phyloP scores from a whole-genome alignment of 1,140 invertebrate species.

The Drosophila orena region DNA sequence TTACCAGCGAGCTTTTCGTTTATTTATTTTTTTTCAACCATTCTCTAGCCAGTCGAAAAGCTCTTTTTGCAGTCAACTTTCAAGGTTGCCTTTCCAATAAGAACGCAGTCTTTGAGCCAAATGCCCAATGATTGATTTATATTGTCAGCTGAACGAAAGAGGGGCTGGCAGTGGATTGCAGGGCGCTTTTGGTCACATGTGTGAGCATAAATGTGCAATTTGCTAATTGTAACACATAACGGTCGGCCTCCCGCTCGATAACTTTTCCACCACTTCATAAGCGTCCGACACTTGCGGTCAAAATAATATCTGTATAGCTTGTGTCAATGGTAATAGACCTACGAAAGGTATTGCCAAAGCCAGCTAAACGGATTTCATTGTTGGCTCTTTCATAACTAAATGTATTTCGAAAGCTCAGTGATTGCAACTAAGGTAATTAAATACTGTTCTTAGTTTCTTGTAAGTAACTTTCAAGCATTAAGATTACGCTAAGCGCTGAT shows the following conservation, averaged over 20 bases:
- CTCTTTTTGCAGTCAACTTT: slow-evolving; percentile 49
- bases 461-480: no score
- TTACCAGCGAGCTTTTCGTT: slow-evolving; percentile 25
- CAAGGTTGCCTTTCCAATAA: slow-evolving; percentile 83
- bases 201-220: slow-evolving; percentile 82
- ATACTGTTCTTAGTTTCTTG: no score
- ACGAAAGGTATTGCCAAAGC: background rate
- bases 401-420: no score
- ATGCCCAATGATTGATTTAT: slow-evolving; percentile 79
- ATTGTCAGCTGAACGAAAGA: slow-evolving; percentile 60
- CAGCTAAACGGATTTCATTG: no score
- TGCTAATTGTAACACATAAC: slow-evolving; percentile 83
- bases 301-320: background rate
- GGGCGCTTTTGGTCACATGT: slow-evolving; percentile 56
- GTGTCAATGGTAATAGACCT: background rate
- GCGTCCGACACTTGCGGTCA: slow-evolving; percentile 17
- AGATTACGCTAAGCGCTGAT: no score
- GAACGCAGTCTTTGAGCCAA: slow-evolving; percentile 55
- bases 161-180: slow-evolving; percentile 7
- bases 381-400: no score
- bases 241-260: slow-evolving; percentile 26
- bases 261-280: slow-evolving; percentile 21
- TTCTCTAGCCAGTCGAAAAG: slow-evolving; percentile 63
- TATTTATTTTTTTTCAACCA: slow-evolving; percentile 14
- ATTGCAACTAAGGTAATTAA: no score